Base-by-base conservation (phyloP, 2,888 invertebrate species). In the Sepiola atlantica region DNA sequence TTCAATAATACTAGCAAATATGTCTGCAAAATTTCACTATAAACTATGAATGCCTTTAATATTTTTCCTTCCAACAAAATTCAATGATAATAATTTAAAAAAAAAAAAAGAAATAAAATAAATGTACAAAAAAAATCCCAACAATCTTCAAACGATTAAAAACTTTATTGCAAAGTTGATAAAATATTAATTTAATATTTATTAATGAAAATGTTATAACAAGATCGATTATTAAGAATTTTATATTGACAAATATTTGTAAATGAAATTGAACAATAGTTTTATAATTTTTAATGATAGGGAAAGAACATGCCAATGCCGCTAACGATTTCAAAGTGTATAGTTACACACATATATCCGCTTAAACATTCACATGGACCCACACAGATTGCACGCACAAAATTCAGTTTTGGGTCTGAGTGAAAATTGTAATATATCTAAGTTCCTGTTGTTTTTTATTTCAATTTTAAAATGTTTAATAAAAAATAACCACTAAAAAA, bases 121-220 rank as follows among this genome's bases (percentile, higher is more conserved):
- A n/a, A n/a, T n/a, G 14, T 8, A 57, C 20, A 57, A 21, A 57
- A 57, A 45, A 57, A 57, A 57, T 24, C 20, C 14, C 20, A 21
- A 57, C 21, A 45, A 45, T 45, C 45, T 2, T 45, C 8, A 45
- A 45, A 45, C 8, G 77, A n/a, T 77, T 77, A 77, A 77, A 77
- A n/a, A n/a, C n/a, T n/a, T n/a, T 77, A 77, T 77, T 77, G 77
- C n/a, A 77, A 77, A 32, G 3, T 77, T 77, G 77, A n/a, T 77
- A 77, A n/a, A 77, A 77, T 77, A 77, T 77, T n/a, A n/a, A 77
- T 77, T 10, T 77, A 77, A 77, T n/a, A 77, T 77, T 77, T 77
- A 77, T 77, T 77, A 77, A n/a, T 77, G 77, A 77, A 77, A 77
- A 77, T 77, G n/a, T 77, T n/a, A 77, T 77, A 77, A n/a, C n/a